These are phyloP conservation scores for Catostylus mosaicus DNA, from an alignment of 30 jellyfish, hydroid and myxozoan species.

Conservation along the genomic window DNA sequence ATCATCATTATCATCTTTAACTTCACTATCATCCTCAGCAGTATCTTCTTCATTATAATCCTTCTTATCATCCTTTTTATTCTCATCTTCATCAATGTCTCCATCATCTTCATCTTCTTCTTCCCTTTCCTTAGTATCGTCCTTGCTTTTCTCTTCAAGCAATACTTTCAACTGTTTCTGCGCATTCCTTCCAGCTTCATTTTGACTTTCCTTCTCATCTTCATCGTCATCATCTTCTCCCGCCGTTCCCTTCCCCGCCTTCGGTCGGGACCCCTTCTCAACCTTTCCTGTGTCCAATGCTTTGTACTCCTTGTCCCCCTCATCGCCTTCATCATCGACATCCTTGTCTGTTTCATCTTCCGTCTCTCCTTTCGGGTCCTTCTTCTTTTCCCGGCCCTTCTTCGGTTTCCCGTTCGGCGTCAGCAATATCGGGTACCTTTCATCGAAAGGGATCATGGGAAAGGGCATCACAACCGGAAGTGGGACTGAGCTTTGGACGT, in stretches of 20 bases:
- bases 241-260: not conserved
- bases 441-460: conserved; percentile 83
- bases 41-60: not conserved
- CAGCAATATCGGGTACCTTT: conserved; percentile 44
- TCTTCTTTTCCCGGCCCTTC: conserved; percentile 59
- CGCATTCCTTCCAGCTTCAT: not conserved
- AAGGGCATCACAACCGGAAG: conserved; percentile 86
- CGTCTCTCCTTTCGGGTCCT: conserved; percentile 77
- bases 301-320: conserved; percentile 58
- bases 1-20: conserved; percentile 16
- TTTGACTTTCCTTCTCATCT: not conserved
- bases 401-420: conserved; percentile 62
- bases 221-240: not conserved
- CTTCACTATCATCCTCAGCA: not conserved
- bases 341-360: conserved; percentile 72
- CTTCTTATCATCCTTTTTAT: not conserved
- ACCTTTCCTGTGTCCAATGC: conserved; percentile 29
- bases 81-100: not conserved
- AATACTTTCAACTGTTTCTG: not conserved
- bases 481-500: conserved; percentile 60
- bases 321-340: conserved; percentile 62
- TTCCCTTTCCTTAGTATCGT: conserved; percentile 3
- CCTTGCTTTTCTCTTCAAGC: not conserved
- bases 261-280: not conserved
- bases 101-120: conserved; percentile 13